These are phyloP conservation scores for Phthorimaea operculella DNA, from an alignment of 1,140 invertebrate species.

Conservation along the genomic window DNA sequence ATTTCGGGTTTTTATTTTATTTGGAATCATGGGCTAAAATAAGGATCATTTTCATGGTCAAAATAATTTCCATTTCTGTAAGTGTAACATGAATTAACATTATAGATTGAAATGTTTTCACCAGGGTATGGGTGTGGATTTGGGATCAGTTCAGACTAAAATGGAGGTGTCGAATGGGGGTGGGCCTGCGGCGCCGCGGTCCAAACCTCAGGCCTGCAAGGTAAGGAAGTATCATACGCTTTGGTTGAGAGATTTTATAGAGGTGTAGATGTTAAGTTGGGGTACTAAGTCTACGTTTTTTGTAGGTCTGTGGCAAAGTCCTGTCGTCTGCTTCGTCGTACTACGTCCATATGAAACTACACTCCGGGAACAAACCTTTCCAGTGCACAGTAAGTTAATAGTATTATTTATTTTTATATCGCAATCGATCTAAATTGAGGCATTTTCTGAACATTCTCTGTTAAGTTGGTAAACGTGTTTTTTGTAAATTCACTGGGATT, in stretches of 20 bases:
- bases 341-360: slow-evolving; percentile 84
- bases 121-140: slow-evolving; percentile 60
- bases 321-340: slow-evolving; percentile 80
- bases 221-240: slow-evolving; percentile 21
- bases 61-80: no score
- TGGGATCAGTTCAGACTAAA: slow-evolving; percentile 65
- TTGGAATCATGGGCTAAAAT: no score
- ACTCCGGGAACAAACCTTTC: slow-evolving; percentile 82
- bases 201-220: slow-evolving; percentile 78
- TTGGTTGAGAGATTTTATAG: background rate
- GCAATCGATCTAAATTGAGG: no score
- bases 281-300: background rate
- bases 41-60: no score
- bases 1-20: no score
- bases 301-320: slow-evolving; percentile 76
- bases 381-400: slow-evolving; percentile 74
- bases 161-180: slow-evolving; percentile 61
- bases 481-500: no score
- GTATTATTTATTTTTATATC: no score
- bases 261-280: no score
- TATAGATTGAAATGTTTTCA: slow-evolving; percentile 1
- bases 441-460: no score
- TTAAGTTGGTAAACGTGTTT: no score
- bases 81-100: no score
- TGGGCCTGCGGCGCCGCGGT: slow-evolving; percentile 55